Conservation (phyloP, 30 jellyfish, hydroid and myxozoan genomes). For the Cassiopea andromeda region DNA sequence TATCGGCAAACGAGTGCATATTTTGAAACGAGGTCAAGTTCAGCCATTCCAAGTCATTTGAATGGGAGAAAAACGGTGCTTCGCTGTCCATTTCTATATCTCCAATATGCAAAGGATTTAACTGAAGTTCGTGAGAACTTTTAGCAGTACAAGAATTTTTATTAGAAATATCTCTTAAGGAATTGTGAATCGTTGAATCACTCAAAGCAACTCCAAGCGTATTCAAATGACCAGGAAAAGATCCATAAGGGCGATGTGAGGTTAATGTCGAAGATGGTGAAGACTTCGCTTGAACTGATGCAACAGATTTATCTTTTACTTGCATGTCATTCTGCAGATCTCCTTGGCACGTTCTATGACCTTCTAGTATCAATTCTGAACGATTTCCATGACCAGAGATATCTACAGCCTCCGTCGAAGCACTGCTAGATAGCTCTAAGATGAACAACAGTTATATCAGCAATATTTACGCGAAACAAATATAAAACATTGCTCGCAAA, state of each 20-base stretch:
- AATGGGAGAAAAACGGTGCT: slow-evolving; percentile 7
- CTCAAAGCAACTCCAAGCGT: slow-evolving; percentile 32
- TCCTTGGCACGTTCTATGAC: neutral
- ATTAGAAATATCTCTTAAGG: neutral
- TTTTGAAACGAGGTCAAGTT: slow-evolving; percentile 18
- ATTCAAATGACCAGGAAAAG: slow-evolving; percentile 60
- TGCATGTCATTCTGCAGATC: neutral
- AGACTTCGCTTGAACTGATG: slow-evolving; percentile 13
- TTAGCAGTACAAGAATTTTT: neutral
- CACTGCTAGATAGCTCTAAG: slow-evolving; percentile 25
- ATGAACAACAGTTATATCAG: no score
- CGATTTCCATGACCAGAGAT: neutral
- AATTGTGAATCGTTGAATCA: neutral
- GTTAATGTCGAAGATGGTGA: neutral
- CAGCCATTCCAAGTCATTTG: slow-evolving; percentile 69
- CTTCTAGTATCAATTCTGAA: neutral
- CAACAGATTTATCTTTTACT: slow-evolving; percentile 25
- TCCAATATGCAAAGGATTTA: slow-evolving; percentile 48
- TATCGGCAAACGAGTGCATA: slow-evolving; percentile 1
- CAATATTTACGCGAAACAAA: no score
- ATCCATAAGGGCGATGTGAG: slow-evolving; percentile 44
- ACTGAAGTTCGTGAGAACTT: slow-evolving; percentile 1
- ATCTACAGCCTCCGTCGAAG: neutral
- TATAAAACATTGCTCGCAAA: no score
- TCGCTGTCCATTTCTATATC: slow-evolving; percentile 71